These are phyloP conservation scores for Myoxocephalus aenaeus DNA, from an alignment of 2,797 vertebrate genomes.

Conservation along the genomic window DNA sequence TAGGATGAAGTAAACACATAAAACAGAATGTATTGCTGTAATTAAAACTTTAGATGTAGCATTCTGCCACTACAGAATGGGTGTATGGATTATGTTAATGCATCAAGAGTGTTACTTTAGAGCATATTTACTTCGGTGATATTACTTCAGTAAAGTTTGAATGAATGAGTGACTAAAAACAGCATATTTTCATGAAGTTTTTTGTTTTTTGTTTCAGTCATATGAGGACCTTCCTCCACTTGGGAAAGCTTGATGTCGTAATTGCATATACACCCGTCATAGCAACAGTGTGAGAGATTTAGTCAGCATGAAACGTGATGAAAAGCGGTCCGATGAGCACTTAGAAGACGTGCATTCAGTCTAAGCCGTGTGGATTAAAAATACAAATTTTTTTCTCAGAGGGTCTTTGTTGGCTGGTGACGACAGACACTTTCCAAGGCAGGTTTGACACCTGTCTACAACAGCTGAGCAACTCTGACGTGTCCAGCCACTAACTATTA, in stretches of 20 bases:
- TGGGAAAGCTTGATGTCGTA: neutral
- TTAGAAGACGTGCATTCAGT: slow-evolving; percentile 22
- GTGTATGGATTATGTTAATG: neutral
- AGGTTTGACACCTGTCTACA: slow-evolving; percentile 68
- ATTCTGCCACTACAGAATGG: neutral
- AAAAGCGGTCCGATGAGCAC: slow-evolving; percentile 30
- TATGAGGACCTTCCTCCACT: neutral
- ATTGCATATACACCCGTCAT: slow-evolving; percentile 14
- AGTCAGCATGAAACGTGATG: slow-evolving; percentile 32
- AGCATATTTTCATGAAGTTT: neutral
- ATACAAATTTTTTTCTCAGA: slow-evolving; percentile 55
- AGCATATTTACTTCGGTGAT: neutral
- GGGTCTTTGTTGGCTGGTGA: slow-evolving; percentile 60
- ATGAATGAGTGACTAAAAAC: neutral
- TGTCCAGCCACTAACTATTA: slow-evolving; percentile 27
- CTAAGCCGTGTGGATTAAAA: slow-evolving; percentile 43
- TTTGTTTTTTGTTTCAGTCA: neutral
- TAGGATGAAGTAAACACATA: neutral
- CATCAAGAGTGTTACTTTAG: neutral
- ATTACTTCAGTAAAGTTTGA: neutral
- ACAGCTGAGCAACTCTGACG: slow-evolving; percentile 48
- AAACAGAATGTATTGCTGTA: neutral
- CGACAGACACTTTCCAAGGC: slow-evolving; percentile 70
- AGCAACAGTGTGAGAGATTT: slow-evolving; percentile 16
- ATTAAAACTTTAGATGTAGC: neutral